These are phyloP conservation scores for Drosophila mimetica DNA, from an alignment of 2,888 invertebrate genomes.

Conservation along the genomic window DNA sequence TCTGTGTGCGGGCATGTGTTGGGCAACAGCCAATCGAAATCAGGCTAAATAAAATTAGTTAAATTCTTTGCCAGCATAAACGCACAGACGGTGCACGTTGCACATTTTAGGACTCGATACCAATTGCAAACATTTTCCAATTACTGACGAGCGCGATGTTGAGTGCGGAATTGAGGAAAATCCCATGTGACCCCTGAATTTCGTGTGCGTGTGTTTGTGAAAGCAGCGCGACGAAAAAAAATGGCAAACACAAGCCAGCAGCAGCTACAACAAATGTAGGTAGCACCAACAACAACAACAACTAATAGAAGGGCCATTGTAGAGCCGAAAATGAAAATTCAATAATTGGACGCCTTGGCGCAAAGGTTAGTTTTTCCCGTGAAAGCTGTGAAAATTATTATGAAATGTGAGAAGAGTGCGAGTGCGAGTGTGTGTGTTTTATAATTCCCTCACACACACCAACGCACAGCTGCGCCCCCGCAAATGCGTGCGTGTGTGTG, in stretches of 20 bases:
- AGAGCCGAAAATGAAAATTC: conserved; percentile 71
- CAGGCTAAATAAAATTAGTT: conserved; percentile 54
- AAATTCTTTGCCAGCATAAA: conserved; percentile 47
- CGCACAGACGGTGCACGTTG: conserved; percentile 40
- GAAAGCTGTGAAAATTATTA: conserved; percentile 52
- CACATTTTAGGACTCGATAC: conserved; percentile 52
- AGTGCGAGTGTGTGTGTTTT: conserved; percentile 65
- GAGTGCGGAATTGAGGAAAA: conserved; percentile 26
- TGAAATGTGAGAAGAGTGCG: conserved; percentile 69
- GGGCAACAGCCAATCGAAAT: conserved; percentile 32
- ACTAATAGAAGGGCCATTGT: conserved; percentile 31
- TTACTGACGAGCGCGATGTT: conserved; percentile 50
- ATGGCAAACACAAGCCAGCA: conserved; percentile 77
- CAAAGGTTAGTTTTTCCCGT: conserved; percentile 61
- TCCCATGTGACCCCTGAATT: conserved; percentile 66
- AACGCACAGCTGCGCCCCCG: conserved; percentile 62
- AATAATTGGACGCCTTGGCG: conserved; percentile 61
- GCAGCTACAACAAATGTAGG: conserved; percentile 72
- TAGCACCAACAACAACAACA: conserved; percentile 50
- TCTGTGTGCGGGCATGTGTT: no score
- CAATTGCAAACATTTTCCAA: conserved; percentile 33
- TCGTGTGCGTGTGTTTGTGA: conserved; percentile 54
- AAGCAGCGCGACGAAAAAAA: conserved; percentile 71
- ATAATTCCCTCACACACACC: conserved; percentile 54
- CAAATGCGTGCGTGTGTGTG: conserved; percentile 37